These are phyloP conservation scores for Macaca fascicularis DNA, from an alignment of 2,113 vertebrate genomes.

Conservation along the genomic window DNA sequence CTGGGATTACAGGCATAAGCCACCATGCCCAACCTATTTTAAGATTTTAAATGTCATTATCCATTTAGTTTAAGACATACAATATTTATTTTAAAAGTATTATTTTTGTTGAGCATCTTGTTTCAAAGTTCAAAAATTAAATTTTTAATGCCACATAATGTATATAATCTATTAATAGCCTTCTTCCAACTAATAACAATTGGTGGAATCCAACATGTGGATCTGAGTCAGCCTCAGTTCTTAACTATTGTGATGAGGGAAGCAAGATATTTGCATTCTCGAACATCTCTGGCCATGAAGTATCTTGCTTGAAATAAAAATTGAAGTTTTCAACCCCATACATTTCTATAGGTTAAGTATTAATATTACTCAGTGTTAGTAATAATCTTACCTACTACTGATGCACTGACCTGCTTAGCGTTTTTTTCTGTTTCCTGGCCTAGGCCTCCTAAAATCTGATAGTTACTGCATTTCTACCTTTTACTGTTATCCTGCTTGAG, in stretches of 20 bases:
- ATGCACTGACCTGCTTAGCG: neutral
- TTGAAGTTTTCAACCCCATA: neutral
- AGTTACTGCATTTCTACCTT: neutral
- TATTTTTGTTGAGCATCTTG: neutral
- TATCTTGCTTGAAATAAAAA: neutral
- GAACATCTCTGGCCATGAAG: neutral
- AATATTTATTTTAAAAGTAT: neutral
- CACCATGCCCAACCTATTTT: neutral
- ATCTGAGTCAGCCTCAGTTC: neutral
- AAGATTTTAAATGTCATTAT: neutral
- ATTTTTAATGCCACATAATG: neutral
- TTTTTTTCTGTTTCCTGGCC: neutral
- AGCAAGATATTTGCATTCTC: no score
- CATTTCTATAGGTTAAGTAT: neutral
- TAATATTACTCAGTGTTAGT: no score
- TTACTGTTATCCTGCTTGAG: neutral
- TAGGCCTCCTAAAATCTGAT: neutral
- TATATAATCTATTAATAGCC: neutral
- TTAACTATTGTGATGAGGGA: neutral
- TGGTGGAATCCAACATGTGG: neutral
- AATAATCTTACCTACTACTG: no score
- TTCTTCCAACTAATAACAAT: neutral
- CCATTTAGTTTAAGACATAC: neutral
- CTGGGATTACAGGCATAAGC: no score
- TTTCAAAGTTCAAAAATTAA: rapidly evolving